Evolutionary conservation across 2,888 invertebrate genomes (phyloP).

Genomic region (Cybosia mesomella): DNA sequence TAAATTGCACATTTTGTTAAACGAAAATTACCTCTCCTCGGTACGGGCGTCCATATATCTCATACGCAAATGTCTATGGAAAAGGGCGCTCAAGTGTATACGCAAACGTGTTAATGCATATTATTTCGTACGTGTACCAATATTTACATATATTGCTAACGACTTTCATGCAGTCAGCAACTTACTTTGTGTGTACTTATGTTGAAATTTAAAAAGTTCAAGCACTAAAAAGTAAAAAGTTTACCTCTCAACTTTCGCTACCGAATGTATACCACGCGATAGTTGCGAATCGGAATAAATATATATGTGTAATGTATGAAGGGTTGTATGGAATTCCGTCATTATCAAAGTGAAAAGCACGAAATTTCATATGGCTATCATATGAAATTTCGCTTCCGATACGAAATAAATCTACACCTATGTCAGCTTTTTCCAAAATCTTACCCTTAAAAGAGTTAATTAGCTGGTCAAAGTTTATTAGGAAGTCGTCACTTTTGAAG

Average conservation of each 20-base stretch:
- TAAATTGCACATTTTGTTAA: constrained; percentile 67
- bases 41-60: constrained; percentile 40
- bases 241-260: background rate
- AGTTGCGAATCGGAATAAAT: background rate
- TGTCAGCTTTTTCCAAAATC: background rate
- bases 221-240: background rate
- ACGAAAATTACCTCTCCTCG: constrained; percentile 45
- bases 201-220: background rate
- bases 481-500: background rate
- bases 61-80: constrained; percentile 22
- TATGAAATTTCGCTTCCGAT: too few relatives aligned
- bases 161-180: background rate
- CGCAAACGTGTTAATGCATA: constrained; percentile 19
- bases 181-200: background rate
- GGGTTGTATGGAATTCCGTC: background rate
- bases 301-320: background rate
- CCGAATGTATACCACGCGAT: background rate
- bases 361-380: background rate
- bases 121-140: background rate
- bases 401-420: background rate
- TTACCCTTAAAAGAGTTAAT: background rate
- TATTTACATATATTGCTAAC: background rate
- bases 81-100: constrained; percentile 22
- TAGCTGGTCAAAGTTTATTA: background rate
- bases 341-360: background rate